Percentiles rank a stretch among this genome's conserved stretches.
Conservation (phyloP, 2,888 invertebrate species). For the Zygogramma bicolorata region DNA sequence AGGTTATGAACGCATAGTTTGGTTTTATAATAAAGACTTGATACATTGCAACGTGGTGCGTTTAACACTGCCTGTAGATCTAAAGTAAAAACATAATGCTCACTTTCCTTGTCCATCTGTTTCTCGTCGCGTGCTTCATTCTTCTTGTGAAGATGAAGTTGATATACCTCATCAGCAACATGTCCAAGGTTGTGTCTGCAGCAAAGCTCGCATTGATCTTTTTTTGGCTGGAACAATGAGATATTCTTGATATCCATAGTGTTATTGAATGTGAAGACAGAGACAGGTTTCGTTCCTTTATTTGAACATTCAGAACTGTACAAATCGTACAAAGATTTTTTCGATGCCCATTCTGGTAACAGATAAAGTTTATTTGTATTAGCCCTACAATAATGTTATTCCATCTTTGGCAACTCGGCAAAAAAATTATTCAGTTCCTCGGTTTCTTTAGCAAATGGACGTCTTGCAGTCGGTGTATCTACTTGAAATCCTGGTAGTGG, state of each 20-base stretch:
- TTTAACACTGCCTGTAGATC: slow-evolving; percentile 49
- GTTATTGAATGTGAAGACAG: no score
- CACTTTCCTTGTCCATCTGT: not conserved
- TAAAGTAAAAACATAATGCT: slow-evolving; percentile 23
- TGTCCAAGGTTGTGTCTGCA: not conserved
- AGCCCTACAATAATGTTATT: no score
- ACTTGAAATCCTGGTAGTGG: no score
- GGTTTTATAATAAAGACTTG: slow-evolving; percentile 45
- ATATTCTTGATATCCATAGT: not conserved
- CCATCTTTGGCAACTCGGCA: no score
- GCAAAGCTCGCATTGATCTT: not conserved
- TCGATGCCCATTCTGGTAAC: no score
- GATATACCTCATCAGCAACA: not conserved
- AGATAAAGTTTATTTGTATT: no score
- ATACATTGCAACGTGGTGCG: slow-evolving; percentile 16
- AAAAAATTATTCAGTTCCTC: no score
- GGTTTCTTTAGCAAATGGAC: no score
- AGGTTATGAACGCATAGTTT: slow-evolving; percentile 52
- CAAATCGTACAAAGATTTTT: no score
- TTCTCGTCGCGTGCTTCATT: not conserved
- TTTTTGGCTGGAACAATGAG: not conserved
- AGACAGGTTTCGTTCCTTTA: no score
- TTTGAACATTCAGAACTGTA: no score
- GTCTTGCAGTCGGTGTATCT: no score
- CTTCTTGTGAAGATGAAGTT: not conserved